Conservation (phyloP, 2,113 vertebrate species). For the Galeopterus variegatus region DNA sequence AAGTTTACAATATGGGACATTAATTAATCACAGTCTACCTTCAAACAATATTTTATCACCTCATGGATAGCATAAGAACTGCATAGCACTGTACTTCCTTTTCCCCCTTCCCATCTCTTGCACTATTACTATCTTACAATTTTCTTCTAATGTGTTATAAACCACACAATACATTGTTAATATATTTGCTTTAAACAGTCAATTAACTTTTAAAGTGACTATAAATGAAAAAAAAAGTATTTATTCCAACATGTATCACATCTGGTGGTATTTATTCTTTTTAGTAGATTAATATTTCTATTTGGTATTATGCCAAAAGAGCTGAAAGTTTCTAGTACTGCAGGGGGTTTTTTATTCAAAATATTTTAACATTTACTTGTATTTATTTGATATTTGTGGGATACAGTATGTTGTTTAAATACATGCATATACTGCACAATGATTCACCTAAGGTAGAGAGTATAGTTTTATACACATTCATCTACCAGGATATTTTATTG, state of each 20-base stretch:
- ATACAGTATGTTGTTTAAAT: too few species aligned
- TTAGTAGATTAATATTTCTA: neutral
- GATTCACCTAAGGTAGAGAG: too few species aligned
- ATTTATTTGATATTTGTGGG: too few species aligned
- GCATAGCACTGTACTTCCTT: neutral
- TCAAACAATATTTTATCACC: neutral
- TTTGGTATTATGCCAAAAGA: neutral
- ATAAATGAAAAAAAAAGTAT: neutral
- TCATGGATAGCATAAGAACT: too few species aligned
- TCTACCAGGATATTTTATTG: neutral
- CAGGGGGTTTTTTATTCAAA: neutral
- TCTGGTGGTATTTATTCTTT: neutral
- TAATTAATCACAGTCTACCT: neutral
- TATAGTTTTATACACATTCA: too few species aligned
- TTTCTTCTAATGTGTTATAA: neutral
- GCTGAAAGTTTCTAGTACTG: neutral
- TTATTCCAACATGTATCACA: neutral
- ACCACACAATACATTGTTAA: neutral
- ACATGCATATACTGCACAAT: too few species aligned
- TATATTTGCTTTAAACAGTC: neutral
- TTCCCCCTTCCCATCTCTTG: neutral
- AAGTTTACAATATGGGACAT: neutral
- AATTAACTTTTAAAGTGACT: constrained; percentile 38
- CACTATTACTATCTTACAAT: neutral
- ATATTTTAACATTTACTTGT: too few species aligned